Percentiles rank a stretch among this genome's conserved stretches.
These are phyloP conservation scores for Andrena chrysosceles DNA, from an alignment of 2,888 invertebrate species.

Conservation along the genomic window DNA sequence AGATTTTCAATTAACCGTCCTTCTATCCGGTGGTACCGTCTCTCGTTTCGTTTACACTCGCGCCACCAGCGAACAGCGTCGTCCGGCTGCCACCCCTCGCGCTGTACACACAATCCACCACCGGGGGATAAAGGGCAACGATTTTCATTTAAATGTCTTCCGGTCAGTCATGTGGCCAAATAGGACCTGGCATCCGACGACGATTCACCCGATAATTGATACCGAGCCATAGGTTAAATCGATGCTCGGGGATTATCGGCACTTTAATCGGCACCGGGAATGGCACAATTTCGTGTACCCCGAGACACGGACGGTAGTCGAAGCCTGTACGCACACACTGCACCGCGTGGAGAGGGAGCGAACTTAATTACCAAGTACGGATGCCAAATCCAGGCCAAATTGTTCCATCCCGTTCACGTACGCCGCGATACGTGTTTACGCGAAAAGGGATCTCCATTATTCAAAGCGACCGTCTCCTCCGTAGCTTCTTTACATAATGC, in stretches of 20 bases:
- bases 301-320: neutral
- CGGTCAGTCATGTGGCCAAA: slow-evolving; percentile 60
- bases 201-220: slow-evolving; percentile 70
- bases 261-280: slow-evolving; percentile 68
- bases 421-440: slow-evolving; percentile 58
- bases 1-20: slow-evolving; percentile 61
- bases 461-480: slow-evolving; percentile 42
- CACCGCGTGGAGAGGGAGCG: neutral
- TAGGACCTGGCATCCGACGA: slow-evolving; percentile 55
- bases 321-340: neutral
- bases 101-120: neutral
- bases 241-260: slow-evolving; percentile 64
- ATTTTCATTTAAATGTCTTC: slow-evolving; percentile 60
- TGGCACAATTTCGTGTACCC: slow-evolving; percentile 63
- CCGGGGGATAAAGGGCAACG: slow-evolving; percentile 38
- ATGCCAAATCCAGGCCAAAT: slow-evolving; percentile 63
- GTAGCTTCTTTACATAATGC: slow-evolving; percentile 50
- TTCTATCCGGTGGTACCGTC: slow-evolving; percentile 8
- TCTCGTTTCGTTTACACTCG: neutral
- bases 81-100: slow-evolving; percentile 4
- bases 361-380: slow-evolving; percentile 68
- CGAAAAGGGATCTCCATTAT: slow-evolving; percentile 59
- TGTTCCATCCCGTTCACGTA: slow-evolving; percentile 40
- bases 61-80: slow-evolving; percentile 13
- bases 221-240: slow-evolving; percentile 70